Evolutionary conservation across 2,797 vertebrate genomes (phyloP).

Genomic region (Gymnothorax reevesii): DNA sequence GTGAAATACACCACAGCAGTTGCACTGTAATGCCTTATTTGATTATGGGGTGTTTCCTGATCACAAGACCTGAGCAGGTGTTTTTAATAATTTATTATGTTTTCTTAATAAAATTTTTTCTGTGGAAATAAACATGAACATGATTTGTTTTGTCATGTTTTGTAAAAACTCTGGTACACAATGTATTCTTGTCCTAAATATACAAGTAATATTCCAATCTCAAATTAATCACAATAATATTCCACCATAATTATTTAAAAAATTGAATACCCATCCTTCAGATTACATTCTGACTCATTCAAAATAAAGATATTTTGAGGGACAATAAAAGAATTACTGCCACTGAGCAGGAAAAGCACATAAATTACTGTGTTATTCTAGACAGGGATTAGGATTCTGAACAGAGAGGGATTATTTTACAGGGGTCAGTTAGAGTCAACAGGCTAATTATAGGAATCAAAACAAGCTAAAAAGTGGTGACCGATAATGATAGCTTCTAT

Average conservation of each 20-base stretch:
- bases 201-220: not conserved
- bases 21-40: constrained; percentile 80
- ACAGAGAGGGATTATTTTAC: not conserved
- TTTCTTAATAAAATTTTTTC: constrained; percentile 48
- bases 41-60: constrained; percentile 69
- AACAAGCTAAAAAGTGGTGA: too few species aligned
- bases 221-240: not conserved
- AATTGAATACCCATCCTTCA: not conserved
- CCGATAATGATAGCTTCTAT: not conserved
- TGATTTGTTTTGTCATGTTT: not conserved
- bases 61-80: constrained; percentile 63
- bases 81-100: constrained; percentile 76
- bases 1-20: constrained; percentile 62
- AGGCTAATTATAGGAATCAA: not conserved
- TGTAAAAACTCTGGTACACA: not conserved
- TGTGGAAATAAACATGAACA: constrained; percentile 24
- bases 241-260: not conserved
- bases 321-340: not conserved
- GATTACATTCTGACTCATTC: not conserved
- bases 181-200: not conserved
- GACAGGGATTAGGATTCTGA: not conserved
- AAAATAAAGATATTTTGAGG: not conserved
- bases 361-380: not conserved
- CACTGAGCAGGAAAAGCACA: not conserved
- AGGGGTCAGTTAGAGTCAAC: not conserved